Evolutionary conservation across 1,140 invertebrate species (phyloP), one percentile per base, ranked within the genome.

Genomic region (Mycetomoellerius zeteki): DNA sequence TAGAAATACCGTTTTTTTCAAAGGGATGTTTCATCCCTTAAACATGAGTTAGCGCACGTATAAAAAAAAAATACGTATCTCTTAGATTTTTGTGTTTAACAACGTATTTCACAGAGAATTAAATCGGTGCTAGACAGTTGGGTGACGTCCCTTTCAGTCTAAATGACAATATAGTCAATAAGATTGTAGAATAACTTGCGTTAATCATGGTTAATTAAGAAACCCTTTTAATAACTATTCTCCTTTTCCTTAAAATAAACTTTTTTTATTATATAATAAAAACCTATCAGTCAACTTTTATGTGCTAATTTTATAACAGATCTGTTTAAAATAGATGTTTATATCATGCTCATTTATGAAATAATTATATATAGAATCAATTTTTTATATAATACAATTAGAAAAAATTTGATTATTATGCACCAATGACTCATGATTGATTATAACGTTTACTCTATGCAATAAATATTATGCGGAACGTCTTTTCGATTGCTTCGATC

Each of bases 401-500:
- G 19, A 64, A 47, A 12, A 5, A 7, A 14, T 30, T 43, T 6
- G 5, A 16, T 27, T n/a, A 19, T 27, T 47, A 30, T n/a, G 10
- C 27, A 43, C 3, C 43, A 52, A 78, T 33, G 21, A 21, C 1
- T 56, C 12, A 75, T 16, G 60, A 30, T 85, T 56, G n/a, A 52
- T 33, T 60, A 21, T n/a, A 27, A 43, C 27, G 5, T 33, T 8
- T 21, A 71, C 5, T 67, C 16, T 21, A 77, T 5, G 27, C 24
- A 30, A 65, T 1, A 56, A 56, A 56, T 43, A 72, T 21, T 5
- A n/a, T 21, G 52, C 56, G 0, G 2, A 52, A 72, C 27, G 50
- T 7, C 14, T 5, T 69, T 19, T 52, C 37, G 43, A 75, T 67
- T 78, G 54, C 19, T 43, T 12, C 56, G 71, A 73, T 85, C 52